Evolutionary conservation across 2,888 invertebrate genomes (phyloP).

Genomic region (Mesorhabditis sp.): DNA sequence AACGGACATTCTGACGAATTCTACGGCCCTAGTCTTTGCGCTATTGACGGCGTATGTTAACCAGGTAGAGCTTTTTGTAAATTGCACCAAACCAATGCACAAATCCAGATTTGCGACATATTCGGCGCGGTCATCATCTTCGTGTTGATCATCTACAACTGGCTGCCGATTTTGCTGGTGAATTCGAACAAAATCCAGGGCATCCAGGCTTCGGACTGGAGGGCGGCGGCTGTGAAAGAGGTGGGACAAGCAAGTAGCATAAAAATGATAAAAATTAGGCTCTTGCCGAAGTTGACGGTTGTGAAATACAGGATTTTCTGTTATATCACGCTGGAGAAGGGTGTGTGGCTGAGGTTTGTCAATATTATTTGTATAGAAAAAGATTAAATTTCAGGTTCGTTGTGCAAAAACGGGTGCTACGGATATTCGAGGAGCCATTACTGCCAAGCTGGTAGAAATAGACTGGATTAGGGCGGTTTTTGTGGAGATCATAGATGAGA

Average conservation of each 20-base stretch:
- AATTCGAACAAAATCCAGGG: slow-evolving; percentile 15
- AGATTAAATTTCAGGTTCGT: neutral
- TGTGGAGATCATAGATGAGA: no score
- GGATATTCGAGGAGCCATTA: neutral
- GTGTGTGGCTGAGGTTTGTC: neutral
- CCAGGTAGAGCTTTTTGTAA: neutral
- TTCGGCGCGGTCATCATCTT: slow-evolving; percentile 26
- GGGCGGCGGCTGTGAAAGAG: neutral
- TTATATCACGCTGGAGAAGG: neutral
- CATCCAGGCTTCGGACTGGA: neutral
- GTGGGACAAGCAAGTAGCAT: neutral
- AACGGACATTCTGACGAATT: slow-evolving; percentile 25
- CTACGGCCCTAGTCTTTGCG: slow-evolving; percentile 19
- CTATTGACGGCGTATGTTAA: neutral
- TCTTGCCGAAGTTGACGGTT: neutral
- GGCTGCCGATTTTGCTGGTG: slow-evolving; percentile 18
- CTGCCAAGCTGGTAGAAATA: no score
- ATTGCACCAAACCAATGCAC: no score
- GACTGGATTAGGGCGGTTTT: no score
- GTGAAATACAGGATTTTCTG: neutral
- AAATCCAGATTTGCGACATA: slow-evolving; percentile 24
- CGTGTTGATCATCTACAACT: slow-evolving; percentile 21
- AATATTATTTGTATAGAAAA: neutral
- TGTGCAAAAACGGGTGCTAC: neutral
- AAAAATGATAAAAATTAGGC: slow-evolving; percentile 1